Base-by-base conservation (phyloP, 2,113 vertebrate genomes). In the Otus sunia region DNA sequence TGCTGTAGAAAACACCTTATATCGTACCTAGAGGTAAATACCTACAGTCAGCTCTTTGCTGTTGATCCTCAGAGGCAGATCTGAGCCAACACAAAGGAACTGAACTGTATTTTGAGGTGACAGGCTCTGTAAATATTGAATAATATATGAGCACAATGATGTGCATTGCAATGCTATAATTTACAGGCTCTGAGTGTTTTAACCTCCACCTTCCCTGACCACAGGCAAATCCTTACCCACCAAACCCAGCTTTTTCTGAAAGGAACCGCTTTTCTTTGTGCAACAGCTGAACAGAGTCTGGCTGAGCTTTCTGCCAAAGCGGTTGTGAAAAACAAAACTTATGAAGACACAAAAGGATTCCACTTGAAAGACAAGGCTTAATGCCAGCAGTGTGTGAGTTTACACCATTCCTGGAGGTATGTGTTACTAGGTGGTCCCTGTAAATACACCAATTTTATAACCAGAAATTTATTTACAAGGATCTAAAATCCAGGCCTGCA, bases 171-270 rank as follows among this genome's bases (percentile, higher is more conserved):
- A n/a, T 6, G 10, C 6, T 34, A 56, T 25, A 36, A 27, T 17
- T 72, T 71, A 37, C 0, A 93, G 60, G 21, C 19, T 62, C 10
- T 52, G 27, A 39, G 12, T 41, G 20, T n/a, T 76, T 18, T 72
- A 82, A 37, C 3, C 2, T 39, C 50, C 36, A 43, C 6, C 29
- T 59, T 7, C 11, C 34, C 10, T 1, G 0, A 10, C 21, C 27
- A 34, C 12, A 47, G 34, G 20, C 41, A 56, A 78, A 81, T 13
- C 27, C 34, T 49, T 53, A 36, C 36, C 34, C 29, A 71, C 5
- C 12, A 56, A 81, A 36, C 1, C 2, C 17, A 26, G 2, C 5
- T 47, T 86, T 76, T 50, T 50, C 32, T 3, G 21, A 55, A 89
- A 80, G 50, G 10, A 52, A 32, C 5, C 1, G 1, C 15, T 64